A percentile compares a stretch with the other conserved stretches of the same genome.
Conservation (phyloP, 2,113 vertebrate species). For the Rhombomys opimus region DNA sequence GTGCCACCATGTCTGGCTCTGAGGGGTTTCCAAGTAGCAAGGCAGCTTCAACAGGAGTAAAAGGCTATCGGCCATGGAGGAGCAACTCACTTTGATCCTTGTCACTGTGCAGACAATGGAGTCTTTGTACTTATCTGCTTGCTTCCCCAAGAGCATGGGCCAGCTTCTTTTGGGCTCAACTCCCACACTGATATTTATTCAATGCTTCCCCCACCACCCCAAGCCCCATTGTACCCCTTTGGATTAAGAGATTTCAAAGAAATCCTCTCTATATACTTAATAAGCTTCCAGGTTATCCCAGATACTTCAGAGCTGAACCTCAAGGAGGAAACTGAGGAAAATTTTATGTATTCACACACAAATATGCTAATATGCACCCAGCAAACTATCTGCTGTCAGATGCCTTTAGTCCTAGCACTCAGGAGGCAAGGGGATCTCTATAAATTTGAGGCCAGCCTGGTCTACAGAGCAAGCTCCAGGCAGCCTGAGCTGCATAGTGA, state of each 20-base stretch:
- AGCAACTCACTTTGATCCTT: background rate
- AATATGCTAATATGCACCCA: background rate
- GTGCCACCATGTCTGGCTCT: background rate
- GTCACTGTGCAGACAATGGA: background rate
- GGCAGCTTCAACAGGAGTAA: background rate
- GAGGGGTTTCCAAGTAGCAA: background rate
- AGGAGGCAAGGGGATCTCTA: background rate
- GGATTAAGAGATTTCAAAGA: background rate
- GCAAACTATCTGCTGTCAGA: background rate
- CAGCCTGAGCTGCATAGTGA: background rate
- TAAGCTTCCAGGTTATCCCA: conserved; percentile 57
- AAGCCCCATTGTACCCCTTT: background rate
- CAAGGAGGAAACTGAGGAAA: conserved; percentile 53
- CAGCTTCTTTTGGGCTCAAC: background rate
- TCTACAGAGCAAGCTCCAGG: background rate
- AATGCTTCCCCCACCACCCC: background rate
- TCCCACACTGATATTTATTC: background rate
- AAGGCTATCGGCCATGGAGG: background rate
- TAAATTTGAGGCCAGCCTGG: background rate
- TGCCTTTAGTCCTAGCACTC: background rate
- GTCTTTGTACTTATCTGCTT: background rate
- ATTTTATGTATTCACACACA: conserved; percentile 31
- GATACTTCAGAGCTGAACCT: conserved; percentile 41
- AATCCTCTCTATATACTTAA: conserved; percentile 6
- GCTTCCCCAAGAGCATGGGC: too few relatives aligned